Evolutionary conservation across 2,888 invertebrate genomes (phyloP).

Genomic region (Cosmia trapezina): DNA sequence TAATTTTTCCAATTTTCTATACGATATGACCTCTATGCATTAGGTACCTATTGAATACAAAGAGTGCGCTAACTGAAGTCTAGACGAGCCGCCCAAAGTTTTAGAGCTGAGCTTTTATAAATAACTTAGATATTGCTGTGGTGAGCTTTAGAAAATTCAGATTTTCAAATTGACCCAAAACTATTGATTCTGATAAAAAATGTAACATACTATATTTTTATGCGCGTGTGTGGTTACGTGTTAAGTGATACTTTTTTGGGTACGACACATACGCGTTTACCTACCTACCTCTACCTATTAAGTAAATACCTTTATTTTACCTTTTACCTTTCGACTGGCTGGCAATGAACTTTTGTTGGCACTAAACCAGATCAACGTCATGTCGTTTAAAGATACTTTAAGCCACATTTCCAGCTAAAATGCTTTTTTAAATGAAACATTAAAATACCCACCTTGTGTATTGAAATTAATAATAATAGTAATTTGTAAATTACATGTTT

Average conservation of each 20-base stretch:
- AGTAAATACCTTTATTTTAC: slow-evolving; percentile 1
- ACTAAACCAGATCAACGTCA: slow-evolving; percentile 35
- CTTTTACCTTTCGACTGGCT: neutral
- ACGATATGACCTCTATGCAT: slow-evolving; percentile 51
- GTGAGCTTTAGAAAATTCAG: slow-evolving; percentile 7
- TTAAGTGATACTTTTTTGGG: slow-evolving; percentile 11
- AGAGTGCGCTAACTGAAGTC: slow-evolving; percentile 51
- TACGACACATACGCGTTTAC: neutral
- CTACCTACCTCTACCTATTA: neutral
- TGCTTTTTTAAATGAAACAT: slow-evolving; percentile 12
- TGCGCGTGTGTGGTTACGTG: neutral
- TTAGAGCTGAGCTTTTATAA: slow-evolving; percentile 50
- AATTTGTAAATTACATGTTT: slow-evolving; percentile 15
- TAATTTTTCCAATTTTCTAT: slow-evolving; percentile 27
- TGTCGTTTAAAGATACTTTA: neutral
- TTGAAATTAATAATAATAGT: slow-evolving; percentile 23
- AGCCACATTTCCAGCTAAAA: slow-evolving; percentile 24
- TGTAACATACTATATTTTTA: slow-evolving; percentile 1
- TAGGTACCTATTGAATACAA: slow-evolving; percentile 58
- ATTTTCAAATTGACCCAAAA: slow-evolving; percentile 2
- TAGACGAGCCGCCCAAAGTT: slow-evolving; percentile 58
- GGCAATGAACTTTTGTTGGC: slow-evolving; percentile 25
- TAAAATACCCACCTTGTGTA: slow-evolving; percentile 17
- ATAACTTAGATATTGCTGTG: slow-evolving; percentile 48
- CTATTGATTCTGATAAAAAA: slow-evolving; percentile 10